A percentile compares a stretch with the other conserved stretches of the same genome.
phyloP scores from a whole-genome alignment of 2,113 vertebrate genomes.

The Thymallus thymallus region DNA sequence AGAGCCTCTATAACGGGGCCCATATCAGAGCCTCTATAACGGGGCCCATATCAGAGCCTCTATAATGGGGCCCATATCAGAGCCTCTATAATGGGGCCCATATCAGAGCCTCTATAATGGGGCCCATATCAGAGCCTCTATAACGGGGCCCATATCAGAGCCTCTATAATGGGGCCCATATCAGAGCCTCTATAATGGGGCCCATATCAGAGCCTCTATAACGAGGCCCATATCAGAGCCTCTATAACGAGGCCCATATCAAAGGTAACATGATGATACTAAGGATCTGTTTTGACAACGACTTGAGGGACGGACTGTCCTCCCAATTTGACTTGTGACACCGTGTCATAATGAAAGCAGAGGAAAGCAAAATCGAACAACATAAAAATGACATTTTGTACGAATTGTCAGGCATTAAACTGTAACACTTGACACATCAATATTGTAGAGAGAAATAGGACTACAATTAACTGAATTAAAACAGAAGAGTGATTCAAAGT shows the following conservation, averaged over 20 bases:
- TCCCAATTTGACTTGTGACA: slow-evolving; percentile 45
- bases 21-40: slow-evolving; percentile 61
- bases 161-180: slow-evolving; percentile 61
- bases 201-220: slow-evolving; percentile 55
- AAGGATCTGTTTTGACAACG: slow-evolving; percentile 65
- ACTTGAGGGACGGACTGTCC: slow-evolving; percentile 51
- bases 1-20: slow-evolving; percentile 59
- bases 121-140: slow-evolving; percentile 51
- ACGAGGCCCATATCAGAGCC: slow-evolving; percentile 56
- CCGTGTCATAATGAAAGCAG: background rate
- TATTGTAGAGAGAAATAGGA: slow-evolving; percentile 10
- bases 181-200: slow-evolving; percentile 60
- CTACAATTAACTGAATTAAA: slow-evolving; percentile 25
- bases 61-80: slow-evolving; percentile 63
- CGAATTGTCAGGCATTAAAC: background rate
- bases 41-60: slow-evolving; percentile 49
- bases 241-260: slow-evolving; percentile 64
- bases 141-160: slow-evolving; percentile 61
- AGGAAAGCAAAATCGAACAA: background rate
- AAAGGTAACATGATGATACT: slow-evolving; percentile 57
- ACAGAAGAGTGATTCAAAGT: slow-evolving; percentile 52
- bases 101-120: slow-evolving; percentile 61
- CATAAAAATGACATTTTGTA: background rate
- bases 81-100: slow-evolving; percentile 60
- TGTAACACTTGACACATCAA: slow-evolving; percentile 11